Conservation (phyloP, 2,888 invertebrate genomes). For the Prenolepis imparis region DNA sequence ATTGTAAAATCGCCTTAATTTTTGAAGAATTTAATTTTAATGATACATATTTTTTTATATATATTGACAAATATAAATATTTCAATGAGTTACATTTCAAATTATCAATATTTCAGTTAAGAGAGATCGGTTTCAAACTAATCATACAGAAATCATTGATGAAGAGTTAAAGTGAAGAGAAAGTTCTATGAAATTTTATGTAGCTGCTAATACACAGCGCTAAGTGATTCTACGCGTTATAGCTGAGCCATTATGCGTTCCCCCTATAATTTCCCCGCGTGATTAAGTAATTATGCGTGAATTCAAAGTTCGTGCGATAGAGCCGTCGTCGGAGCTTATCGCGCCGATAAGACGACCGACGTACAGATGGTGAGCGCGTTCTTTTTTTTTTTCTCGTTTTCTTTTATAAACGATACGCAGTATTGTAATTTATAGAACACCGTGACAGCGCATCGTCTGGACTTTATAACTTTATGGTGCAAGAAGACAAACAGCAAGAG, state of each 20-base stretch:
- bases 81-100: neutral
- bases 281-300: slow-evolving; percentile 50
- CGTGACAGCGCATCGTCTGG: slow-evolving; percentile 81
- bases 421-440: slow-evolving; percentile 82
- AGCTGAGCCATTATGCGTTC: slow-evolving; percentile 30
- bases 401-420: slow-evolving; percentile 74
- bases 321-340: slow-evolving; percentile 74
- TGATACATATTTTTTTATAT: neutral
- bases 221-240: slow-evolving; percentile 32
- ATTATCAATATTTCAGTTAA: neutral
- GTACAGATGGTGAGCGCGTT: slow-evolving; percentile 72
- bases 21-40: neutral
- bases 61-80: neutral
- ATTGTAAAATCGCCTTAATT: neutral
- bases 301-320: slow-evolving; percentile 54
- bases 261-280: slow-evolving; percentile 46
- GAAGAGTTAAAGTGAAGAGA: neutral
- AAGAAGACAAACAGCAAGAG: slow-evolving; percentile 80
- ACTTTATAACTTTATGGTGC: slow-evolving; percentile 85
- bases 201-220: neutral
- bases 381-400: slow-evolving; percentile 38
- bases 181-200: neutral
- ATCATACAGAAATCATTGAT: neutral
- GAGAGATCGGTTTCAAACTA: neutral
- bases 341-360: slow-evolving; percentile 68